phyloP scores from a whole-genome alignment of 2,113 vertebrate genomes.

The Syngnathoides biaculeatus region DNA sequence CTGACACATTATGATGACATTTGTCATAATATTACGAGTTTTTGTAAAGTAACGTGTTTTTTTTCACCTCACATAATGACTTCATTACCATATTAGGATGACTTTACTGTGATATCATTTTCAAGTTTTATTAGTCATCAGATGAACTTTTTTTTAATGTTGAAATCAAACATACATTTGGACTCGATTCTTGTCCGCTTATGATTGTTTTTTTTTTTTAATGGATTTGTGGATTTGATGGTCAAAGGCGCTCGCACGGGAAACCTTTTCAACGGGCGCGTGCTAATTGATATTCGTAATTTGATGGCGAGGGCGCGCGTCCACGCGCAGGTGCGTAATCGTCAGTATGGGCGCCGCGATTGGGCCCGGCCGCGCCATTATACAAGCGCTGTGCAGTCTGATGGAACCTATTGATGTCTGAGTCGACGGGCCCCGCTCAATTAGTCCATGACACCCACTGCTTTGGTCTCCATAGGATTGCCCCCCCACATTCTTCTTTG shows the following conservation, averaged over 20 bases:
- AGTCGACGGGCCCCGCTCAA: slow-evolving; percentile 67
- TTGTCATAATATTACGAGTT: too few relatives aligned
- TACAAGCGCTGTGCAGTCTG: slow-evolving; percentile 68
- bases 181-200: background rate
- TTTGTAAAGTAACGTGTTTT: too few relatives aligned
- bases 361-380: slow-evolving; percentile 53
- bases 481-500: slow-evolving; percentile 55
- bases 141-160: too few relatives aligned
- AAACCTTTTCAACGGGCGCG: background rate
- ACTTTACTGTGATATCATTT: too few relatives aligned
- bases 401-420: slow-evolving; percentile 73
- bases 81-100: too few relatives aligned
- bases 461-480: slow-evolving; percentile 69
- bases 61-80: too few relatives aligned
- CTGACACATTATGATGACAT: too few relatives aligned
- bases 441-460: slow-evolving; percentile 71
- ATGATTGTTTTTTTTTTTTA: background rate
- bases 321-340: slow-evolving; percentile 61
- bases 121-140: too few relatives aligned
- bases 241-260: background rate
- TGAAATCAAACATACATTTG: background rate
- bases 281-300: background rate
- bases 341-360: slow-evolving; percentile 56
- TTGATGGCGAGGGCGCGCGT: slow-evolving; percentile 14
- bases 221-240: background rate